A percentile compares a stretch with the other conserved stretches of the same genome.
These are phyloP conservation scores for Acropternis orthonyx DNA, from an alignment of 2,797 vertebrate genomes.

Conservation along the genomic window DNA sequence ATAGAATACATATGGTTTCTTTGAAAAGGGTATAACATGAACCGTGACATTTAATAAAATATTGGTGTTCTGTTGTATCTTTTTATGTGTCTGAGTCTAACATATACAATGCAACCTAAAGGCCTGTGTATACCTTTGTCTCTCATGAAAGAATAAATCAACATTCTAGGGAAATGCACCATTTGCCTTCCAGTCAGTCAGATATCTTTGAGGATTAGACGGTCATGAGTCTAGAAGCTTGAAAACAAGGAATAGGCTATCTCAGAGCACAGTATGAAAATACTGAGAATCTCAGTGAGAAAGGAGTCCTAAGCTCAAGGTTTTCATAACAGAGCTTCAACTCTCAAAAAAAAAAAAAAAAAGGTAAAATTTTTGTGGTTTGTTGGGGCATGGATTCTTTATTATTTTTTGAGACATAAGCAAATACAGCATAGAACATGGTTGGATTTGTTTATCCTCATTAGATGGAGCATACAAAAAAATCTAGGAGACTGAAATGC, in stretches of 20 bases:
- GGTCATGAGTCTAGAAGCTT: neutral
- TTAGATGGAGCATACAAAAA: neutral
- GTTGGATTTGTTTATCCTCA: neutral
- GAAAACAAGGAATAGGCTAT: neutral
- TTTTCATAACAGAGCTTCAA: neutral
- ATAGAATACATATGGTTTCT: neutral
- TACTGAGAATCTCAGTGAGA: neutral
- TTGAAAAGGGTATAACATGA: neutral
- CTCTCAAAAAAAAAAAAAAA: neutral
- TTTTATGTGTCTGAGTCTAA: neutral
- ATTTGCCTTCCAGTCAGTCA: neutral
- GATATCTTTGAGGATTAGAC: neutral
- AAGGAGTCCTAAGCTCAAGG: neutral
- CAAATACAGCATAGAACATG: neutral
- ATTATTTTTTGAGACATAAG: neutral
- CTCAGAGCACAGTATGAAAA: neutral
- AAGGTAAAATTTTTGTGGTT: neutral
- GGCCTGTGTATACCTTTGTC: neutral
- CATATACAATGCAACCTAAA: neutral
- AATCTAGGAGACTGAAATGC: neutral
- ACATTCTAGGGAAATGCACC: neutral
- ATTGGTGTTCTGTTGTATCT: neutral
- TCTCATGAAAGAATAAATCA: neutral
- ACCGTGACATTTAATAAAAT: neutral
- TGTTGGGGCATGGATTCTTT: fast-evolving